phyloP scores from a whole-genome alignment of 2,888 invertebrate genomes.

The Cabera pusaria region DNA sequence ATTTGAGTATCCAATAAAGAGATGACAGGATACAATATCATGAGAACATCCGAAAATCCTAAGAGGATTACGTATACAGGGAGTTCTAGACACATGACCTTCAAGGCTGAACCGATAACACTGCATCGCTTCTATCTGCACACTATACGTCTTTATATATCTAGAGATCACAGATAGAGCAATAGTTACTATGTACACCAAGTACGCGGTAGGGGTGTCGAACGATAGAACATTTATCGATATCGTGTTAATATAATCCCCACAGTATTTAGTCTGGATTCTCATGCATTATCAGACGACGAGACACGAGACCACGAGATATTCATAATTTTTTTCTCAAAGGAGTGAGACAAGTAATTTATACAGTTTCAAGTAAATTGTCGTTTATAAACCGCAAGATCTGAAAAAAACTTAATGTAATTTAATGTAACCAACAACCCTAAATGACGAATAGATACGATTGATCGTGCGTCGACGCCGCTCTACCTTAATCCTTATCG shows the following conservation, averaged over 20 bases:
- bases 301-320: no score
- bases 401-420: no score
- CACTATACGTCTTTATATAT: constrained; percentile 33
- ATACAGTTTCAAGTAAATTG: no score
- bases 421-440: constrained; percentile 7
- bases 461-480: constrained; percentile 62
- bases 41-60: constrained; percentile 52
- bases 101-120: constrained; percentile 61
- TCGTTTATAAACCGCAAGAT: no score
- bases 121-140: constrained; percentile 59
- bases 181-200: constrained; percentile 5
- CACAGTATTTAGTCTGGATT: no score
- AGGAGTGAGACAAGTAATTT: no score
- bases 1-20: constrained; percentile 36
- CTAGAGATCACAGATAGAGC: constrained; percentile 11
- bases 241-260: no score
- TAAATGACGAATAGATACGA: constrained; percentile 39
- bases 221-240: no score
- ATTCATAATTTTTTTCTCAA: no score
- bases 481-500: constrained; percentile 63
- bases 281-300: no score
- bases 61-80: constrained; percentile 47
- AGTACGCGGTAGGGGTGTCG: constrained; percentile 14
- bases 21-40: constrained; percentile 45
- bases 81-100: constrained; percentile 57